Conservation (phyloP, 2,113 vertebrate genomes). For the Sinocyclocheilus anshuiensis region DNA sequence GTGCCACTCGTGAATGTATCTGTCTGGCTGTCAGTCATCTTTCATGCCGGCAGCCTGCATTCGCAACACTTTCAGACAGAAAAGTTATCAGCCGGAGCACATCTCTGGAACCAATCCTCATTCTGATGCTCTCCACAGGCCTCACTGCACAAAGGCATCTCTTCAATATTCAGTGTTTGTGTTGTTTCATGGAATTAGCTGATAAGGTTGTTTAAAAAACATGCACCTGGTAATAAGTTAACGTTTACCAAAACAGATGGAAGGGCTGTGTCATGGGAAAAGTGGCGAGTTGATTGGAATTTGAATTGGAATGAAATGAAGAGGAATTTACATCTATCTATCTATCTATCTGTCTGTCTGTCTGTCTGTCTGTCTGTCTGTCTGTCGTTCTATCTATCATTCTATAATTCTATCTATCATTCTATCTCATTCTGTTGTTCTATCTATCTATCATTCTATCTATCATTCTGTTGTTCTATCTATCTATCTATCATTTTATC, state of each 20-base stretch:
- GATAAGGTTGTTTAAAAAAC: conserved; percentile 24
- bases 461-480: neutral
- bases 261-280: conserved; percentile 25
- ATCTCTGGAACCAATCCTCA: conserved; percentile 27
- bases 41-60: conserved; percentile 37
- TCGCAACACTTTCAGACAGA: conserved; percentile 27
- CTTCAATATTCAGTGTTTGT: conserved; percentile 6
- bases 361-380: neutral
- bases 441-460: neutral
- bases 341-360: too few species aligned
- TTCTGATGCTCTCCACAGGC: conserved; percentile 3
- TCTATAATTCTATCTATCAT: too few species aligned
- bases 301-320: neutral
- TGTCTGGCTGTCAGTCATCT: conserved; percentile 46
- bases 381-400: neutral
- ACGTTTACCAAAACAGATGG: neutral
- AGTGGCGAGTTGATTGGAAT: conserved; percentile 13
- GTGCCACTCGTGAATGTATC: neutral
- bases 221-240: conserved; percentile 5
- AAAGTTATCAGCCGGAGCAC: conserved; percentile 11
- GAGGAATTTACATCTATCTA: too few species aligned
- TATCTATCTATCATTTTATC: neutral
- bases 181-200: conserved; percentile 20
- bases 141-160: neutral
- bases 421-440: too few species aligned